Base-by-base conservation (phyloP, 2,113 vertebrate species). In the Aplodontia rufa region DNA sequence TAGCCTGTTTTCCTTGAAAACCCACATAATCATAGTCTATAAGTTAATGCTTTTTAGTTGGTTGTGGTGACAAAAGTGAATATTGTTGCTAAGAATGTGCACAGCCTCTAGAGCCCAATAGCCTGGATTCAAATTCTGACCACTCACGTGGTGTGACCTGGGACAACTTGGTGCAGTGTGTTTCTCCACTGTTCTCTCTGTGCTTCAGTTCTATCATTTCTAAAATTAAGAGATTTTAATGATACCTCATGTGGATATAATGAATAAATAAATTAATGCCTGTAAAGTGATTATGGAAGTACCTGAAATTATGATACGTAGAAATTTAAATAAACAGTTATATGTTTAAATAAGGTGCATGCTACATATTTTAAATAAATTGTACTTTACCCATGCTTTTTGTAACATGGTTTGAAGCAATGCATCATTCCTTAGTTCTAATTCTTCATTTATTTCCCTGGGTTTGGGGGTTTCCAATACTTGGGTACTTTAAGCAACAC, bases 191-290 rank as follows among this genome's bases (percentile, higher is more conserved):
- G 42, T 47, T 12, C 4, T 64, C 26, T 13, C 20, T 53, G 6
- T 42, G 37, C 30, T 11, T 88, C 40, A 66, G 9, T 49, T 83
- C 68, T 47, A 0, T 45, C 40, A 72, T 37, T 4, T 55, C 7
- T 62, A 20, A 83, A 72, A 51, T 64, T 9, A 95, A 78, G 6
- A 8, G 6, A 8, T 40, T 37, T 47, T 80, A 37, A 32, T 22
- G 35, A 11, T 16, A 12, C 8, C 20, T 53, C 9, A 35, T 26
- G 5, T 20, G 1, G 40, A 16, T 37, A 0, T 55, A 8, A 69
- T 2, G 12, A 12, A 71, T 68, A 74, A 74, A 26, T 3, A 62
- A 26, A 53, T n/a, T 28, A 58, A 62, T 89, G 72, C 40, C 62
- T 69, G 11, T 60, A 82, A 90, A 94, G 7, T 40, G 14, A 87